A percentile compares a stretch with the other conserved stretches of the same genome.
phyloP scores from a whole-genome alignment of 2,113 vertebrate species.

The Empidonax alnorum region DNA sequence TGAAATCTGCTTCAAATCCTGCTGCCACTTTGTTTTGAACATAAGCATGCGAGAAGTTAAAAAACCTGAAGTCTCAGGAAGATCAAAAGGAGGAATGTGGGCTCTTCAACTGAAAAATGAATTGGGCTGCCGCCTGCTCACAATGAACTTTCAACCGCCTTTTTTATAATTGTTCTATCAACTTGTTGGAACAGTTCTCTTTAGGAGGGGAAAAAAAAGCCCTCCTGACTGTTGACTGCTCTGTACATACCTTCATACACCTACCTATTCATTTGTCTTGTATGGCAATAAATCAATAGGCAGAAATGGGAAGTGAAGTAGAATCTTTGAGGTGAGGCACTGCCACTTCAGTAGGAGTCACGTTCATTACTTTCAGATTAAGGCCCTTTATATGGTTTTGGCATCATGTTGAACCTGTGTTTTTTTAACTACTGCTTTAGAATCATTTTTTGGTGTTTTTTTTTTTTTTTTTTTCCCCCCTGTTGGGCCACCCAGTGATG shows the following conservation, averaged over 20 bases:
- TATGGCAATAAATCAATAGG: conserved; percentile 31
- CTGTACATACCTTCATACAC: conserved; percentile 1
- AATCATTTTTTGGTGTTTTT: not conserved
- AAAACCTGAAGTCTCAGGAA: not conserved
- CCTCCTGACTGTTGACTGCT: not conserved
- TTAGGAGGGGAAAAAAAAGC: not conserved
- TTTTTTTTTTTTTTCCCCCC: not conserved
- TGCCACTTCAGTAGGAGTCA: not conserved
- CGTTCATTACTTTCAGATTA: not conserved
- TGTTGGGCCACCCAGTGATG: not conserved
- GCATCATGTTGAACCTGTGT: not conserved
- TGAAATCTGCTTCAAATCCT: not conserved
- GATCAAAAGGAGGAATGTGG: not conserved
- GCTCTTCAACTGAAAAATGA: not conserved
- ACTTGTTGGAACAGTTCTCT: conserved; percentile 50
- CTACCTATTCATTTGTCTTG: conserved; percentile 42
- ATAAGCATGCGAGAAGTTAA: not conserved
- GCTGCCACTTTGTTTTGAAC: not conserved
- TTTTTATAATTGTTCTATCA: conserved; percentile 15
- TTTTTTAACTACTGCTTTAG: not conserved
- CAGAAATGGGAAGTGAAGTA: not conserved
- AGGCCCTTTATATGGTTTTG: not conserved
- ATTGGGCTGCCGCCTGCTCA: not conserved
- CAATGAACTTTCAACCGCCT: not conserved
- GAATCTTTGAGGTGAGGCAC: not conserved